Conservation (phyloP, 2,888 invertebrate species). For the Phyllotreta striolata region DNA sequence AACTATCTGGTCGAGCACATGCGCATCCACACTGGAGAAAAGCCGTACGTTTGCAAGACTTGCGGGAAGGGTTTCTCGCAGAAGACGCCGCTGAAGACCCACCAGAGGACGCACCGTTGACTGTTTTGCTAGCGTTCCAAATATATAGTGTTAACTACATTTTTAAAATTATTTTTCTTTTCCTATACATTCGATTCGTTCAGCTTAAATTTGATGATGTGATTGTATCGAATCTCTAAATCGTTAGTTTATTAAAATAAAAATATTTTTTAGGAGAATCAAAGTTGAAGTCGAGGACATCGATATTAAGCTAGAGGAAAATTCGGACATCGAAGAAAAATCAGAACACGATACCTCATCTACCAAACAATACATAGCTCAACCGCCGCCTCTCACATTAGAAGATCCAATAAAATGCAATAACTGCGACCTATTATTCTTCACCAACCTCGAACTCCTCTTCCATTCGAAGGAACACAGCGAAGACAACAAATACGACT, state of each 20-base stretch:
- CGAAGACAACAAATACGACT: background rate
- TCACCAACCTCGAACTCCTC: background rate
- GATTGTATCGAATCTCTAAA: too few relatives aligned
- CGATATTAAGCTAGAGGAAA: background rate
- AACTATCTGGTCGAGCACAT: constrained; percentile 14
- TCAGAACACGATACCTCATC: constrained; percentile 28
- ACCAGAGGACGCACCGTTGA: constrained; percentile 65
- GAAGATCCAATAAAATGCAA: constrained; percentile 55
- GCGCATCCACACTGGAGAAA: constrained; percentile 30
- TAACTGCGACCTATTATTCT: background rate
- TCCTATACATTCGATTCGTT: too few relatives aligned
- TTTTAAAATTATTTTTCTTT: too few relatives aligned
- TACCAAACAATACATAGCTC: constrained; percentile 27
- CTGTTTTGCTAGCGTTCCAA: too few relatives aligned
- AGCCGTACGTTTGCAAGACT: constrained; percentile 34
- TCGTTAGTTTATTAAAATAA: too few relatives aligned
- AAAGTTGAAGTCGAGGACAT: too few relatives aligned
- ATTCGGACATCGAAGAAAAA: constrained; percentile 30
- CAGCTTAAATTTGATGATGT: too few relatives aligned
- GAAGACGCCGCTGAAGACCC: constrained; percentile 67
- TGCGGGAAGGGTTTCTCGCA: constrained; percentile 55
- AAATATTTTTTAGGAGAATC: too few relatives aligned
- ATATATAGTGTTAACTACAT: too few relatives aligned
- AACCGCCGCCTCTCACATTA: constrained; percentile 47
- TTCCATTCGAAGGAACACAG: constrained; percentile 7